Base-by-base conservation (phyloP, 2,888 invertebrate genomes). In the Gryllus longicercus region DNA sequence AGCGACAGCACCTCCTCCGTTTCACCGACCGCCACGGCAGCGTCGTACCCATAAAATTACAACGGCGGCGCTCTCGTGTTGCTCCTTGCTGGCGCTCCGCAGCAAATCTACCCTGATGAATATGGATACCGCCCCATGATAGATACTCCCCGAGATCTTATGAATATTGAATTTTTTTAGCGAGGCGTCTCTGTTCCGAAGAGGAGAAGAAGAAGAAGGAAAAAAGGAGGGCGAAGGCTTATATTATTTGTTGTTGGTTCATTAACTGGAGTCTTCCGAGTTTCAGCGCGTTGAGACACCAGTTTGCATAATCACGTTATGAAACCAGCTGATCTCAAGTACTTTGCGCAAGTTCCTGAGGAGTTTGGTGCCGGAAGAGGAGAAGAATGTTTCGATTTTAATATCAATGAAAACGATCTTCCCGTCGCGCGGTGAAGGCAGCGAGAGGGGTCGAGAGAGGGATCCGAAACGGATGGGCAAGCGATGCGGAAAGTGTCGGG, bases 221-320 rank as follows among this genome's bases (percentile, higher is more conserved):
- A 63, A 63, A 63, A 63, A 63, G 14, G 63, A 63, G 63, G 8
- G 63, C 12, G 14, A 63, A 63, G n/a, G 63, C 63, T 63, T 63
- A 63, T 63, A 63, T 63, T 63, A 63, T 63, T 63, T 63, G 63
- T 63, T 63, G 63, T 63, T 63, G 63, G 63, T 63, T 63, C 63
- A n/a, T 63, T 63, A 63, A 63, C 63, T 63, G 16, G 14, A 63
- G 63, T n/a, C n/a, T n/a, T 63, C 16, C 63, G 16, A 63, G 63
- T 63, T 63, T 63, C 16, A 63, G 63, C 16, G n/a, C 16, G 14
- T n/a, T 63, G 16, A 63, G 16, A 8, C 14, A 18, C 63, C n/a
- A 63, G 63, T 63, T 63, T 63, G 63, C 63, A 63, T 63, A 63
- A 63, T 63, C 63, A 63, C 63, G 63, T 63, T 63, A 63, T 8